These are phyloP conservation scores for Drosophila kurseongensis DNA, from an alignment of 1,140 invertebrate species.

Conservation along the genomic window DNA sequence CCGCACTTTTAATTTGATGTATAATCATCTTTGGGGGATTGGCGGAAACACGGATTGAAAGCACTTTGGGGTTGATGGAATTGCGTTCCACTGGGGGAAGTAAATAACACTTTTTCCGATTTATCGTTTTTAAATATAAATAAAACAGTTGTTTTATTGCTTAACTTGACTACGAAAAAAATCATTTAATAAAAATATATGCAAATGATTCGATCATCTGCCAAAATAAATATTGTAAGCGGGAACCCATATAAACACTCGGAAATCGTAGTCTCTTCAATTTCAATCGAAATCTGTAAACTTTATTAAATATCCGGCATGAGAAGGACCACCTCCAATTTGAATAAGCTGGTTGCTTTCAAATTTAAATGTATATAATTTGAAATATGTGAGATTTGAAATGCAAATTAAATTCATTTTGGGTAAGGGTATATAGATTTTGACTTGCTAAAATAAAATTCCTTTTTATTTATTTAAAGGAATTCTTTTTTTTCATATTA, in stretches of 20 bases:
- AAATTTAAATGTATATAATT: no score
- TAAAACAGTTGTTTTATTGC: not conserved
- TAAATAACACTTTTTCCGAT: slow-evolving; percentile 10
- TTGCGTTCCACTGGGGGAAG: not conserved
- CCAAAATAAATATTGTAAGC: not conserved
- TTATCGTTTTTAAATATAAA: not conserved
- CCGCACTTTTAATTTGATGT: slow-evolving; percentile 44
- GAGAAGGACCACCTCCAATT: no score
- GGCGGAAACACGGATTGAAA: slow-evolving; percentile 1
- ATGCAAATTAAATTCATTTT: not conserved
- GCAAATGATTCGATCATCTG: no score
- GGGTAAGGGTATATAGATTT: not conserved
- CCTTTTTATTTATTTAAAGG: not conserved
- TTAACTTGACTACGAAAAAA: no score
- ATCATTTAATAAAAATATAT: not conserved
- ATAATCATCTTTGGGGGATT: slow-evolving; percentile 19
- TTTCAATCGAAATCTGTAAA: no score
- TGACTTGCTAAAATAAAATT: not conserved
- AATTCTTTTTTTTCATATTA: not conserved
- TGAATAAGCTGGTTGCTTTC: no score
- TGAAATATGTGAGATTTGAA: no score
- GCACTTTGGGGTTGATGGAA: not conserved
- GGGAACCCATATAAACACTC: not conserved
- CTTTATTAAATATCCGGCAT: no score
- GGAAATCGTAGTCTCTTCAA: no score